Conservation (phyloP, 1,140 invertebrate genomes). For the Drosophila pachea region DNA sequence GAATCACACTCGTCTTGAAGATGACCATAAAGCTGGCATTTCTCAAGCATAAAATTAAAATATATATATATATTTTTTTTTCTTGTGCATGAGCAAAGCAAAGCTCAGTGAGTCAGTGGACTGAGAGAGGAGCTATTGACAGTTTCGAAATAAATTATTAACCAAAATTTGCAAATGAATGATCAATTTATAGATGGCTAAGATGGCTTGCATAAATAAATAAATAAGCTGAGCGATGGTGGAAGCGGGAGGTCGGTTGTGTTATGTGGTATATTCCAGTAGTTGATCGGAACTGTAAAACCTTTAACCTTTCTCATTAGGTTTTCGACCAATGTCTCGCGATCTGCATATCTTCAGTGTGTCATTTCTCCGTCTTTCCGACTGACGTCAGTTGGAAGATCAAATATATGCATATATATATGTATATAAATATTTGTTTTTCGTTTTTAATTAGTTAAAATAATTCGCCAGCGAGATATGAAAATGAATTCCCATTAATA, state of each 20-base stretch:
- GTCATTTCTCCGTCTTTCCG: neutral
- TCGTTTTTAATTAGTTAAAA: conserved; percentile 7
- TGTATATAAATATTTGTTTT: neutral
- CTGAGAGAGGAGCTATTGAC: neutral
- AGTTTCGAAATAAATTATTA: conserved; percentile 11
- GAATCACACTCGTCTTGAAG: conserved; percentile 28
- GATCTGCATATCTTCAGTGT: neutral
- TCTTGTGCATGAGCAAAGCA: conserved; percentile 1
- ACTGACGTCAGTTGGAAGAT: conserved; percentile 2
- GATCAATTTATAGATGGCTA: neutral
- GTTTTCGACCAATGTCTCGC: neutral
- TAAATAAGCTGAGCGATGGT: too few relatives aligned
- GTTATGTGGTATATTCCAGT: too few relatives aligned
- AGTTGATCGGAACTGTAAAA: neutral
- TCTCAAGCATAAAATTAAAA: conserved; percentile 25
- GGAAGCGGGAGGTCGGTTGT: too few relatives aligned
- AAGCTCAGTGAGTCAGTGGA: conserved; percentile 2
- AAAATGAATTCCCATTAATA: conserved; percentile 12
- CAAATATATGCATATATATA: neutral
- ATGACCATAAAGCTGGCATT: conserved; percentile 24
- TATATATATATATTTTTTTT: too few relatives aligned
- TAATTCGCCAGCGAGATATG: neutral
- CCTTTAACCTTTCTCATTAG: neutral
- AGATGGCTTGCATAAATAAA: too few relatives aligned
- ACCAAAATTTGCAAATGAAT: conserved; percentile 1